These are phyloP conservation scores for Galerucella pusilla DNA, from an alignment of 2,888 invertebrate species.

Conservation along the genomic window DNA sequence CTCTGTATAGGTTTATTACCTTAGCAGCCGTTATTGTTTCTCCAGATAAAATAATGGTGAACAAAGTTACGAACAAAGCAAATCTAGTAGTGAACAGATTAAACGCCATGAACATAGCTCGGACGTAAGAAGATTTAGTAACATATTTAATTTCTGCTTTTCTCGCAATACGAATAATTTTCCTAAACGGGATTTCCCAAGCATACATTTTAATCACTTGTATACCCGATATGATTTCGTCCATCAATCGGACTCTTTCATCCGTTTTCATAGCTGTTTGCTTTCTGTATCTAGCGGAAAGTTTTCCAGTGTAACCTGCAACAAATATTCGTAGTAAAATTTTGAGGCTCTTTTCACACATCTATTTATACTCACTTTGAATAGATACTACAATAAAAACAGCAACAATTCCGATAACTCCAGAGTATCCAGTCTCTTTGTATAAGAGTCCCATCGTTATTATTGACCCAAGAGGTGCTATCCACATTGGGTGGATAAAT, in stretches of 20 bases:
- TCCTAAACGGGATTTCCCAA: slow-evolving; percentile 79
- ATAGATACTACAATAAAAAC: slow-evolving; percentile 85
- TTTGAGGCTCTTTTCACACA: no score
- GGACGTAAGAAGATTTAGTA: slow-evolving; percentile 71
- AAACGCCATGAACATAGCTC: slow-evolving; percentile 78
- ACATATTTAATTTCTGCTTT: slow-evolving; percentile 70
- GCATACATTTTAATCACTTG: slow-evolving; percentile 85
- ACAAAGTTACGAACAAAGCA: slow-evolving; percentile 75
- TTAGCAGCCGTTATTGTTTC: slow-evolving; percentile 76
- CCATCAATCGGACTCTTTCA: slow-evolving; percentile 91
- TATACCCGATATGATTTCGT: slow-evolving; percentile 93
- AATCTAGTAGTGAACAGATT: slow-evolving; percentile 85
- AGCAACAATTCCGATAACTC: slow-evolving; percentile 81
- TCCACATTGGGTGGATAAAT: slow-evolving; percentile 34
- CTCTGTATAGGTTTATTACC: slow-evolving; percentile 59
- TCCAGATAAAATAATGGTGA: slow-evolving; percentile 75
- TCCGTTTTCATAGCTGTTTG: slow-evolving; percentile 89
- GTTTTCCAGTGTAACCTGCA: slow-evolving; percentile 73
- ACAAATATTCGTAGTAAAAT: neutral
- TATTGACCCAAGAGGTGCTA: slow-evolving; percentile 57
- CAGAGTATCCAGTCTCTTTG: slow-evolving; percentile 77
- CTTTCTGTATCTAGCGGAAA: slow-evolving; percentile 75
- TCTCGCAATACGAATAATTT: slow-evolving; percentile 71
- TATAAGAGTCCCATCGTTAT: slow-evolving; percentile 85
- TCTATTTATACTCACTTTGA: slow-evolving; percentile 71